A percentile compares a stretch with the other conserved stretches of the same genome.
These are phyloP conservation scores for Hystrix brachyura DNA, from an alignment of 2,113 vertebrate genomes.

Conservation along the genomic window DNA sequence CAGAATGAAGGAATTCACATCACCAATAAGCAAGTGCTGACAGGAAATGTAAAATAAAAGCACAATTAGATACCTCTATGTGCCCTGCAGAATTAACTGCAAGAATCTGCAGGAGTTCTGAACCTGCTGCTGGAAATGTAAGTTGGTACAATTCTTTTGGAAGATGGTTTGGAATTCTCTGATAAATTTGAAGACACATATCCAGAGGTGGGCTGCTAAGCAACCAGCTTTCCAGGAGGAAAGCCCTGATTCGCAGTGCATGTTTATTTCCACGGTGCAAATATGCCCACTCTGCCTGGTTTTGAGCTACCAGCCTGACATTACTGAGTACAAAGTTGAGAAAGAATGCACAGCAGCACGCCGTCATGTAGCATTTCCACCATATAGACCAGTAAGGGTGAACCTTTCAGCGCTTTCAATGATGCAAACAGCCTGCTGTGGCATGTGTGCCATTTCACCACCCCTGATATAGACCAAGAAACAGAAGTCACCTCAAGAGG, in stretches of 20 bases:
- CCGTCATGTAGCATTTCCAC: neutral
- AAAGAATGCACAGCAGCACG: neutral
- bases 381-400: neutral
- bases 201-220: conserved; percentile 3
- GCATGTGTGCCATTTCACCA: too few species aligned
- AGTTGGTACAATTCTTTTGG: neutral
- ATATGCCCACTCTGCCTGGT: neutral
- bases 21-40: neutral
- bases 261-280: neutral
- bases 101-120: neutral
- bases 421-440: too few species aligned
- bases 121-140: conserved; percentile 15
- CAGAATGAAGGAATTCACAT: conserved; percentile 30
- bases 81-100: conserved; percentile 16
- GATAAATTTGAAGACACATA: neutral
- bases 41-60: neutral
- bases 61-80: neutral
- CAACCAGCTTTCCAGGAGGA: neutral
- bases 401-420: too few species aligned
- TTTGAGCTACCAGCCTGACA: neutral
- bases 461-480: too few species aligned
- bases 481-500: neutral
- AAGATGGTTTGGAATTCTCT: conserved; percentile 31
- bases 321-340: neutral
- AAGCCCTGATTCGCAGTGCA: neutral